A percentile compares a stretch with the other conserved stretches of the same genome.
phyloP scores from a whole-genome alignment of 2,797 vertebrate genomes.

The Loris lydekkerianus region DNA sequence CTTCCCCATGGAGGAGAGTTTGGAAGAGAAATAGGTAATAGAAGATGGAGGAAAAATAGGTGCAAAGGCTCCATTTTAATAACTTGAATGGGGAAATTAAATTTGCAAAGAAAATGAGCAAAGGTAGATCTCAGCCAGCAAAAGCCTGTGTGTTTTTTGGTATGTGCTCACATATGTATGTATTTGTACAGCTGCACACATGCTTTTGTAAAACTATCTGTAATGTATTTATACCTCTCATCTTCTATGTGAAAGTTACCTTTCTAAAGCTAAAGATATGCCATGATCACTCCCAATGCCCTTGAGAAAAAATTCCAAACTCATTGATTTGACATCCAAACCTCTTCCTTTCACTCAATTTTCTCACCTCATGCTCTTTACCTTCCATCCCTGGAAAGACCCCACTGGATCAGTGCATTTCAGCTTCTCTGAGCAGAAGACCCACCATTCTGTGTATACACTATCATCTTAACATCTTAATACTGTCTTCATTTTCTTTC shows the following conservation, averaged over 20 bases:
- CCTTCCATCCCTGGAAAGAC: background rate
- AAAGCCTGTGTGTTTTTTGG: background rate
- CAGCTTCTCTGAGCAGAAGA: background rate
- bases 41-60: background rate
- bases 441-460: background rate
- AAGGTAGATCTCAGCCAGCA: background rate
- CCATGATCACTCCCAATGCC: background rate
- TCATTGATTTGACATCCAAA: background rate
- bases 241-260: background rate
- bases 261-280: constrained; percentile 11
- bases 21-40: background rate
- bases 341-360: background rate
- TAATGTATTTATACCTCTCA: background rate
- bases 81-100: background rate
- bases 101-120: background rate
- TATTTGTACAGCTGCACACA: background rate
- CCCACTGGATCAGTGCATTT: background rate
- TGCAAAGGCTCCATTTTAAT: background rate
- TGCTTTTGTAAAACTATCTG: background rate
- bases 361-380: background rate
- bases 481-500: background rate
- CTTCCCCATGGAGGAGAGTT: background rate
- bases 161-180: background rate
- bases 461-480: background rate
- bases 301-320: background rate